Evolutionary conservation across 2,797 vertebrate species (phyloP).

Genomic region (Rhynchotus rufescens): DNA sequence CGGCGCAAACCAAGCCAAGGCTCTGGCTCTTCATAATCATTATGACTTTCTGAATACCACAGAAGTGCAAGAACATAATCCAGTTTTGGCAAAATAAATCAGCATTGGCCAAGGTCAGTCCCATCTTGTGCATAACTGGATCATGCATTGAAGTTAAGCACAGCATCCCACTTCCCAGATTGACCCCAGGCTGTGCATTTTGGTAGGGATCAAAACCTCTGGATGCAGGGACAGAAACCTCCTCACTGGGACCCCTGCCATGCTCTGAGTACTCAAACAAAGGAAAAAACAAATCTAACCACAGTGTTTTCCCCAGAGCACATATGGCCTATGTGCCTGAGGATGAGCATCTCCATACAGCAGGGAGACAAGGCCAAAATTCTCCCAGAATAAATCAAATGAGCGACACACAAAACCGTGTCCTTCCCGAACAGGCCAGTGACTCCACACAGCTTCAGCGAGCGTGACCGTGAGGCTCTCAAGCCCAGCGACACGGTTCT

Average conservation of each 20-base stretch:
- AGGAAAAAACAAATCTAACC: not conserved
- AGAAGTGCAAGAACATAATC: not conserved
- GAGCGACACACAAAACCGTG: fast-evolving
- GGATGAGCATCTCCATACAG: not conserved
- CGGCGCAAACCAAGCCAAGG: not conserved
- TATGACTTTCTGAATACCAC: not conserved
- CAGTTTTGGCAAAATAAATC: not conserved
- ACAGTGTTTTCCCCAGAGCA: not conserved
- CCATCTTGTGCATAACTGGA: fast-evolving
- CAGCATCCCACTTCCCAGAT: fast-evolving
- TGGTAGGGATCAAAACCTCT: not conserved
- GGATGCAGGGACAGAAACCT: not conserved
- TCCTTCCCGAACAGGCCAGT: not conserved
- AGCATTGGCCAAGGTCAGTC: not conserved
- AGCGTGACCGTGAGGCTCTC: not conserved
- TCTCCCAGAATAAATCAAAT: not conserved
- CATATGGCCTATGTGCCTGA: not conserved
- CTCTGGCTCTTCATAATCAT: not conserved
- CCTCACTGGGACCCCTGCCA: not conserved
- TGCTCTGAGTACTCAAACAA: not conserved
- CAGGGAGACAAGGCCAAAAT: not conserved
- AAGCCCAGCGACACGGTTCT: not conserved
- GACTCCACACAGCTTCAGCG: not conserved
- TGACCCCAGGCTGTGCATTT: not conserved
- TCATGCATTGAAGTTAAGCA: not conserved